Percentiles rank a stretch among this genome's conserved stretches.
Conservation (phyloP, 2,797 vertebrate species). For the Pyrocephalus nanus region DNA sequence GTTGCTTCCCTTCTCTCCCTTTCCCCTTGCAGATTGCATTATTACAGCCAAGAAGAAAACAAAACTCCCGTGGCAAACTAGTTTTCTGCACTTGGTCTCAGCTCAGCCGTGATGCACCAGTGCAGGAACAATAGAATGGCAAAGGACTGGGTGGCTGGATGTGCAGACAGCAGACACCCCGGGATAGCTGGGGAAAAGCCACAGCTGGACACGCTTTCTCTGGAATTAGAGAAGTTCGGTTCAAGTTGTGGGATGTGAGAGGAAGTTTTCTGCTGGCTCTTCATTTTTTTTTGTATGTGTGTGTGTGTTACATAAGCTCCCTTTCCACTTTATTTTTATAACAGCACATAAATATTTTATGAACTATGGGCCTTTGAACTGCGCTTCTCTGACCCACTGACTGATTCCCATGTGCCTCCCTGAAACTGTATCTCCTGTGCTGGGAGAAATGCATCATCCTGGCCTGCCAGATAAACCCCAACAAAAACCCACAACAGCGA, state of each 20-base stretch:
- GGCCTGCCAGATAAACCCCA: not conserved
- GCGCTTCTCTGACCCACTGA: not conserved
- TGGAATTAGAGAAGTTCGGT: not conserved
- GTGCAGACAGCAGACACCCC: not conserved
- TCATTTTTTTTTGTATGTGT: not conserved
- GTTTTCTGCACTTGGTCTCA: not conserved
- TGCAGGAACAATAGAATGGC: not conserved
- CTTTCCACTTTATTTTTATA: conserved; percentile 11
- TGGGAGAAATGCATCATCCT: not conserved
- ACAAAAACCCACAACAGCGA: not conserved
- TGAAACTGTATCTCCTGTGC: not conserved
- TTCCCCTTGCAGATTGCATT: not conserved
- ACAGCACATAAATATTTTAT: conserved; percentile 2
- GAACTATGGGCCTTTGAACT: conserved; percentile 22
- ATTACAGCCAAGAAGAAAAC: not conserved
- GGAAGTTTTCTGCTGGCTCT: not conserved
- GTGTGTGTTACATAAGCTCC: not conserved
- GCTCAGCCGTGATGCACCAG: not conserved
- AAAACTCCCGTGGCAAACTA: not conserved
- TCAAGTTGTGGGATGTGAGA: not conserved
- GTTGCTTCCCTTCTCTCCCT: not conserved
- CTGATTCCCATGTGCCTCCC: not conserved
- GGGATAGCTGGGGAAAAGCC: not conserved
- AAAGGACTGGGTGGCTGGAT: not conserved
- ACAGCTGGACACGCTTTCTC: not conserved